Conservation (phyloP, 2,113 vertebrate species). For the Smithornis capensis region DNA sequence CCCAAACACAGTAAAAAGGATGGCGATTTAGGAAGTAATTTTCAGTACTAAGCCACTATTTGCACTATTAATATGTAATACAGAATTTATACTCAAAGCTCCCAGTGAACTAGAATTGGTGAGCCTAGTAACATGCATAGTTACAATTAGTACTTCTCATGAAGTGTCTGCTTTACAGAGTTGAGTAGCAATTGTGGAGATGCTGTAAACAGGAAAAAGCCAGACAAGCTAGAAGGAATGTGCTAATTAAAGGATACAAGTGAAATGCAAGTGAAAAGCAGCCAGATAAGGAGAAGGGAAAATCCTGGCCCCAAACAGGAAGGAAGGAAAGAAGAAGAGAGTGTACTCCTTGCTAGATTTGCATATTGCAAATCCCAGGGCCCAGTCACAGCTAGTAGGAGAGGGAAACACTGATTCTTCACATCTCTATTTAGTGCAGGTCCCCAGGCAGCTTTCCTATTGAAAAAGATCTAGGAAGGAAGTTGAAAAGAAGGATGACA, state of each 20-base stretch:
- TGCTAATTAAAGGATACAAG: constrained; percentile 36
- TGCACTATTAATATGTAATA: background rate
- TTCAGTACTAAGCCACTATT: background rate
- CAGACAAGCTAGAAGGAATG: constrained; percentile 39
- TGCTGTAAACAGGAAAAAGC: constrained; percentile 57
- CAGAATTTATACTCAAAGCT: background rate
- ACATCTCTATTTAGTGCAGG: constrained; percentile 51
- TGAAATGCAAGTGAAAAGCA: constrained; percentile 40
- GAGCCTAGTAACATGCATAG: background rate
- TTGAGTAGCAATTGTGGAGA: background rate
- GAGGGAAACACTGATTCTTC: constrained; percentile 29
- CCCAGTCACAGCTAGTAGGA: background rate
- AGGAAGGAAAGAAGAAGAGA: constrained; percentile 17
- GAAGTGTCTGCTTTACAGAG: background rate
- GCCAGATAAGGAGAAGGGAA: background rate
- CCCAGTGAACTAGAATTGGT: background rate
- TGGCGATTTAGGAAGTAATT: background rate
- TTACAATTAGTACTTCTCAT: background rate
- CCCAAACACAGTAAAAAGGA: background rate
- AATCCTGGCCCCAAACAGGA: constrained; percentile 41
- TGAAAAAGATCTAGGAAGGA: constrained; percentile 61
- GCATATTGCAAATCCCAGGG: constrained; percentile 50
- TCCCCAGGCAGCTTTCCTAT: constrained; percentile 51
- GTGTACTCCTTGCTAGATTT: background rate
- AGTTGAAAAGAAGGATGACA: constrained; percentile 28